Percentiles rank a stretch among this genome's conserved stretches.
Conservation (phyloP, 2,888 invertebrate species). For the Timema podura region DNA sequence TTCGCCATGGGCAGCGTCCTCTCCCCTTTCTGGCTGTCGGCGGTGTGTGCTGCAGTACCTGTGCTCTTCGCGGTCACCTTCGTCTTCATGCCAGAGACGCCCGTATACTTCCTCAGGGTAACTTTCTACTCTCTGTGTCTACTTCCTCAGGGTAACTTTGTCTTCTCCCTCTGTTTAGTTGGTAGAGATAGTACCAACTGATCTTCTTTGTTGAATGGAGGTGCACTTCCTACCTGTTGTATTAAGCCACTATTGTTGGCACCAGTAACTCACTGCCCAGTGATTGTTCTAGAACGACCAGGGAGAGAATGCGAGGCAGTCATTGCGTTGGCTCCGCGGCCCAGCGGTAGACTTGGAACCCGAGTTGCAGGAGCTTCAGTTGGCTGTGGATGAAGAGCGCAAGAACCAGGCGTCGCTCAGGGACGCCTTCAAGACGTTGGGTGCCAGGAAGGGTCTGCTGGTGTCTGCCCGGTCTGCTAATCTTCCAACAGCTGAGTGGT, state of each 20-base stretch:
- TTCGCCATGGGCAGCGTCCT: constrained; percentile 64
- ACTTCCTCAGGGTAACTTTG: neutral
- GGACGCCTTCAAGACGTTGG: constrained; percentile 55
- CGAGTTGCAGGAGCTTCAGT: constrained; percentile 60
- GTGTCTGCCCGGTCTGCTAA: constrained; percentile 78
- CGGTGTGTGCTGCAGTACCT: constrained; percentile 63
- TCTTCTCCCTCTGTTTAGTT: no score
- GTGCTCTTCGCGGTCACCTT: constrained; percentile 65
- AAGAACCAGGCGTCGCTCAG: constrained; percentile 54
- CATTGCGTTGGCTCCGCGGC: constrained; percentile 71
- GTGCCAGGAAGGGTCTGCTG: constrained; percentile 61
- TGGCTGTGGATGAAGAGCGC: constrained; percentile 51
- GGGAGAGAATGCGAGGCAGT: constrained; percentile 61
- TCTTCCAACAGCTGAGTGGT: constrained; percentile 84
- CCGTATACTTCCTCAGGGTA: constrained; percentile 45
- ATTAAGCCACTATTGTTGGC: no score
- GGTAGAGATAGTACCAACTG: no score
- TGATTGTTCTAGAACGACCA: constrained; percentile 32
- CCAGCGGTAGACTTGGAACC: constrained; percentile 59
- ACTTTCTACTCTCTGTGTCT: neutral
- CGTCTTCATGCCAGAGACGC: constrained; percentile 84
- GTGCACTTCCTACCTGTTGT: no score
- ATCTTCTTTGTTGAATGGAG: no score
- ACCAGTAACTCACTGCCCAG: no score
- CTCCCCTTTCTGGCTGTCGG: constrained; percentile 56